These are phyloP conservation scores for Sinodicranocentrus sp. DNA, from an alignment of 2,888 invertebrate species.

Conservation along the genomic window DNA sequence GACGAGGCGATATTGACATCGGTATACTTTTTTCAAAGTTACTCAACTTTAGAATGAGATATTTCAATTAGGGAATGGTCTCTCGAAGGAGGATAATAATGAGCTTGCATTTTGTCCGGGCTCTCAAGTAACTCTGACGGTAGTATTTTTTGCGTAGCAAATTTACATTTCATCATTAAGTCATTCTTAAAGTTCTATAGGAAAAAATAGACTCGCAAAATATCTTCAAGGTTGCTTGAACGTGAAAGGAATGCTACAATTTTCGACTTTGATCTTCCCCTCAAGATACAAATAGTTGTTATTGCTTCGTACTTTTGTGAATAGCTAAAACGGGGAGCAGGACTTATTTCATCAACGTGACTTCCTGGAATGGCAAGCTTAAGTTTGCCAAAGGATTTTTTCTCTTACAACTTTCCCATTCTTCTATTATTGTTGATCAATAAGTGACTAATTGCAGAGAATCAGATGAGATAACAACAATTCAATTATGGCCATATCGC, in stretches of 20 bases:
- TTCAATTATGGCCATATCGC: conserved; percentile 2
- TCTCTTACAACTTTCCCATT: conserved; percentile 8
- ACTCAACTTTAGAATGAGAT: conserved; percentile 49
- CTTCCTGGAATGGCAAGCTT: conserved; percentile 13
- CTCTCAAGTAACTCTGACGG: too few relatives aligned
- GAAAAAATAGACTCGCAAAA: too few relatives aligned
- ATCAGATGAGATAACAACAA: conserved; percentile 24
- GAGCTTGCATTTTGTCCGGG: conserved; percentile 40
- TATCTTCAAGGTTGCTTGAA: conserved; percentile 4
- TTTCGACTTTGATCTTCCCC: too few relatives aligned
- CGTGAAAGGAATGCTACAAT: not conserved
- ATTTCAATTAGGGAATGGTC: conserved; percentile 52
- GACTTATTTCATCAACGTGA: conserved; percentile 4
- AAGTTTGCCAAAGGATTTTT: not conserved
- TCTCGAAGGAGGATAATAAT: conserved; percentile 40
- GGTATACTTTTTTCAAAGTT: conserved; percentile 55
- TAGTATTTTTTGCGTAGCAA: too few relatives aligned
- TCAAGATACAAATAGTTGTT: too few relatives aligned
- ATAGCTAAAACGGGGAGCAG: not conserved
- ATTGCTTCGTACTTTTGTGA: not conserved
- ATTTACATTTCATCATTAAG: too few relatives aligned
- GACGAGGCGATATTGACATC: conserved; percentile 60
- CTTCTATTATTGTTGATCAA: conserved; percentile 47
- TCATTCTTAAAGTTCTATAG: too few relatives aligned
- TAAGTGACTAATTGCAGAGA: conserved; percentile 56